A percentile compares a stretch with the other conserved stretches of the same genome.
Evolutionary conservation across 2,797 vertebrate genomes (phyloP).

Genomic region (Lagorchestes hirsutus): DNA sequence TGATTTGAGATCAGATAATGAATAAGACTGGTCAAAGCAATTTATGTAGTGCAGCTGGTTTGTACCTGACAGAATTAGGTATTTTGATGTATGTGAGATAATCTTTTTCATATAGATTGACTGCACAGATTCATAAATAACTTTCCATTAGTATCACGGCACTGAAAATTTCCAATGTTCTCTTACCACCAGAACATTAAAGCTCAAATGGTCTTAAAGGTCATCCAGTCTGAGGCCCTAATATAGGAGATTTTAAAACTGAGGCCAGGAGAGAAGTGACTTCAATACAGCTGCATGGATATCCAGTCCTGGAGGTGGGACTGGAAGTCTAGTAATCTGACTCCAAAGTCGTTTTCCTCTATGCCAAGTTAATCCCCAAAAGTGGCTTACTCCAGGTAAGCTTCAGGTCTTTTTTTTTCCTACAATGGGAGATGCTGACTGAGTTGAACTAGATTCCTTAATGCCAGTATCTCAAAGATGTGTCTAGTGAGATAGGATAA

Average conservation of each 20-base stretch:
- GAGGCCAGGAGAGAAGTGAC: not conserved
- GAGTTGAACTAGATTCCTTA: not conserved
- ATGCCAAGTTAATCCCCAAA: not conserved
- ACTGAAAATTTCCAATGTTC: not conserved
- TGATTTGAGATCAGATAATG: not conserved
- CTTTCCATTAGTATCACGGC: not conserved
- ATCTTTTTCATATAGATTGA: not conserved
- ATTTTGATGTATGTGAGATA: not conserved
- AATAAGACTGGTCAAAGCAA: not conserved
- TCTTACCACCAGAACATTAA: not conserved
- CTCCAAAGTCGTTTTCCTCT: not conserved
- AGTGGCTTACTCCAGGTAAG: not conserved
- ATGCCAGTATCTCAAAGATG: not conserved
- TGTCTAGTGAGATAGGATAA: not conserved
- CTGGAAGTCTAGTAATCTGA: not conserved
- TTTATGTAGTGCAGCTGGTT: not conserved
- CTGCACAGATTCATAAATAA: not conserved
- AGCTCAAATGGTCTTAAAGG: constrained; percentile 3
- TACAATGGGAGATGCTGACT: not conserved
- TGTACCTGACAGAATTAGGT: not conserved
- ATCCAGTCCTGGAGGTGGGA: not conserved
- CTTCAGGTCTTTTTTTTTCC: not conserved
- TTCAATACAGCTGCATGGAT: not conserved
- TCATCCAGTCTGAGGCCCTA: not conserved
- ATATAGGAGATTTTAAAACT: constrained; percentile 24